A percentile compares a stretch with the other conserved stretches of the same genome.
phyloP scores from a whole-genome alignment of 2,113 vertebrate genomes.

The Labeo catla region DNA sequence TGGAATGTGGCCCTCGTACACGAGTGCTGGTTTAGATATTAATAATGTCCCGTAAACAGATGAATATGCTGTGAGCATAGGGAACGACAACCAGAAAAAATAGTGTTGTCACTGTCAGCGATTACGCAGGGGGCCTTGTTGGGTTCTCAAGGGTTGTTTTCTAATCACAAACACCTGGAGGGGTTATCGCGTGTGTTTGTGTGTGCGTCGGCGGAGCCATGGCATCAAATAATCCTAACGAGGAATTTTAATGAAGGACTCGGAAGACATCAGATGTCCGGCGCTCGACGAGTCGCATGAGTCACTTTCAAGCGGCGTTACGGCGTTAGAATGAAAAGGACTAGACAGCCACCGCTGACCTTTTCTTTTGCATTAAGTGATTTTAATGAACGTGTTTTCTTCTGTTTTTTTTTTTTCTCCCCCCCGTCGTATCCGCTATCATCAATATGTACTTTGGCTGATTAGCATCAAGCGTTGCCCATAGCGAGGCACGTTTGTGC shows the following conservation, averaged over 20 bases:
- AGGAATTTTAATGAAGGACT: slow-evolving; percentile 60
- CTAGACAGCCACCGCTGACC: slow-evolving; percentile 32
- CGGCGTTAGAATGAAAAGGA: slow-evolving; percentile 20
- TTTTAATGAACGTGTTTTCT: slow-evolving; percentile 49
- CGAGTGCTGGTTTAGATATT: slow-evolving; percentile 30
- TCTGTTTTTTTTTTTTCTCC: background rate
- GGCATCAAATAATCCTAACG: slow-evolving; percentile 70
- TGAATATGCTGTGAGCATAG: slow-evolving; percentile 71
- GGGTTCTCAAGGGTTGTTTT: slow-evolving; percentile 79
- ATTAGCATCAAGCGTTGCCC: slow-evolving; percentile 43
- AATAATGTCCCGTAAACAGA: slow-evolving; percentile 61
- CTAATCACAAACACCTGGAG: slow-evolving; percentile 82
- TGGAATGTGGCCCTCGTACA: slow-evolving; percentile 54
- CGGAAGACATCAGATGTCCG: slow-evolving; percentile 41
- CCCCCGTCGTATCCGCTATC: background rate
- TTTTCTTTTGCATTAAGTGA: slow-evolving; percentile 37
- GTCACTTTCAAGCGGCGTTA: slow-evolving; percentile 31
- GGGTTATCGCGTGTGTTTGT: slow-evolving; percentile 57
- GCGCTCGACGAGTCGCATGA: slow-evolving; percentile 28
- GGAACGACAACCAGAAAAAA: slow-evolving; percentile 70
- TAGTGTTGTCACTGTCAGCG: slow-evolving; percentile 64
- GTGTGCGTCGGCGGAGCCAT: slow-evolving; percentile 35
- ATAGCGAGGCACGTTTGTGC: slow-evolving; percentile 50
- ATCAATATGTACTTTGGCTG: slow-evolving; percentile 50
- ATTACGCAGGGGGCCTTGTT: slow-evolving; percentile 75